Base-by-base conservation (phyloP, 2,888 invertebrate species). In the Syrista parreyssii region DNA sequence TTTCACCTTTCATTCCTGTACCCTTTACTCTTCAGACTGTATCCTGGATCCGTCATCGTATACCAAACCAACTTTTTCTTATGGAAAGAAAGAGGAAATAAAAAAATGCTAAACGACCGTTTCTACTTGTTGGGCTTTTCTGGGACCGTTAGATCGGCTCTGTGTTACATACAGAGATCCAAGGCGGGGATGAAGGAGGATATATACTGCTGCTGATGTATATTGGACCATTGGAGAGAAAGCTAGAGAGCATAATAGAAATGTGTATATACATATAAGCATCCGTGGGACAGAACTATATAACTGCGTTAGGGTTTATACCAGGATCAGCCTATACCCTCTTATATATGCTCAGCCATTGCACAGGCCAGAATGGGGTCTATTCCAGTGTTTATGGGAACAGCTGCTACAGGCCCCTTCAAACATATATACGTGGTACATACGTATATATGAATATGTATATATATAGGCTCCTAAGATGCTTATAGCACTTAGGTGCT, bases 391-490 rank as follows among this genome's bases (percentile, higher is more conserved):
- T 80, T 82, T 79, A 78, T 82, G 35, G 73, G 79, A 83, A 81
- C 79, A 82, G 81, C 80, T 84, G 83, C 80, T 82, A 73, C 32
- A 74, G 68, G 31, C 36, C 31, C 55, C 23, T 55, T 55, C 55
- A 55, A 55, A 1, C 6, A 55, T 40, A 40, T 15, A 9, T 40
- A 15, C 40, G 15, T 40, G 23, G 23, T 6, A 9, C 6, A 33
- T 33, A 33, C 4, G 6, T 40, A 40, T 55, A 23, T 55, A 9
- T 55, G 23, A 15, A 15, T 23, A 23, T 55, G 15, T 55, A 23
- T 55, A 55, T 34, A 34, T 55, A 55, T 23, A 23, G 23, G 23
- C 55, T 23, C 9, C 55, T 55, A 55, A 15, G 55, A 23, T 55
- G 55, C 55, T 15, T 23, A 55, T 55, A 2, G 55, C 23, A 55